Conservation (phyloP, 2,888 invertebrate genomes). For the Drosophila heteroneura region DNA sequence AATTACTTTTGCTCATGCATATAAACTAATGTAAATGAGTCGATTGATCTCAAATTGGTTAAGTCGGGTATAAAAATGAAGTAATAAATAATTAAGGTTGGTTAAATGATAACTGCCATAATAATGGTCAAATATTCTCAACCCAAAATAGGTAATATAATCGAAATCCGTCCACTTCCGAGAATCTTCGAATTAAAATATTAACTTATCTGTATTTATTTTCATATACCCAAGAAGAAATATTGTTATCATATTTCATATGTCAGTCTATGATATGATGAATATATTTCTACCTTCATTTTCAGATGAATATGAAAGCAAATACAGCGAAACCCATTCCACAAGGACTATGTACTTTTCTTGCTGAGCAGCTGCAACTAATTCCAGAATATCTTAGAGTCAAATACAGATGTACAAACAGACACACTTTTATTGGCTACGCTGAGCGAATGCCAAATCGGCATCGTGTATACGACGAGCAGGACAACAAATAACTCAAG, state of each 20-base stretch:
- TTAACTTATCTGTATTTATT: not conserved
- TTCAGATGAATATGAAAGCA: not conserved
- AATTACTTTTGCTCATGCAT: not conserved
- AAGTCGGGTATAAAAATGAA: not conserved
- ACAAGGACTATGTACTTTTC: not conserved
- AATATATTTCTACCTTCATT: no score
- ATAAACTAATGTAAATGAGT: not conserved
- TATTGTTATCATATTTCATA: not conserved
- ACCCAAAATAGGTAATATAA: not conserved
- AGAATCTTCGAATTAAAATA: not conserved
- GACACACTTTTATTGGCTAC: not conserved
- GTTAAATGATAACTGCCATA: not conserved
- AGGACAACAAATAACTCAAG: constrained; percentile 11
- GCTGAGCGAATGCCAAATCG: constrained; percentile 9
- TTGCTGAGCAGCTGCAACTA: not conserved
- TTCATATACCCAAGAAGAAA: not conserved
- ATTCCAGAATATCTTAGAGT: not conserved
- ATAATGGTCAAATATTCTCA: not conserved
- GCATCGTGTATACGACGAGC: constrained; percentile 2
- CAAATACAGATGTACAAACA: not conserved
- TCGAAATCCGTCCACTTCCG: not conserved
- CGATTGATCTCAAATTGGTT: not conserved
- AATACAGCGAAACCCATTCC: not conserved
- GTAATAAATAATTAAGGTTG: not conserved
- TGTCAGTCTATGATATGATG: not conserved